These are phyloP conservation scores for Epizoanthus illoricatus DNA, from an alignment of 92 coral and sea anemone species.

Conservation along the genomic window DNA sequence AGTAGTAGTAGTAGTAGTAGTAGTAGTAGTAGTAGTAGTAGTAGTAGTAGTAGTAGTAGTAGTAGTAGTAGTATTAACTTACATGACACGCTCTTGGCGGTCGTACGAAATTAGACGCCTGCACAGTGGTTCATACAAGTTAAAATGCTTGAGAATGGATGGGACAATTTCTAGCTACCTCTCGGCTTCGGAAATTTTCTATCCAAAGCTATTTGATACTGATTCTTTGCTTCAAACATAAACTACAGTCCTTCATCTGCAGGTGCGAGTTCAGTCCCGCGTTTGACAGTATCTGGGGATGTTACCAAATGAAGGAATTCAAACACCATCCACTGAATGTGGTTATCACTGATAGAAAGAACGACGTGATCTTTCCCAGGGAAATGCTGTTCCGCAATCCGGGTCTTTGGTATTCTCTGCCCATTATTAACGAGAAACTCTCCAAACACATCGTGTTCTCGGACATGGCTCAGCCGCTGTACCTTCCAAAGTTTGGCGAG, in stretches of 20 bases:
- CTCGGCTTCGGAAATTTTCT: no score
- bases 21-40: no score
- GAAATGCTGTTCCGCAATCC: slow-evolving; percentile 42
- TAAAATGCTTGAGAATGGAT: no score
- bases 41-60: no score
- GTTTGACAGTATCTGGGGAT: slow-evolving; percentile 26
- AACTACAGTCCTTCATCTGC: not conserved
- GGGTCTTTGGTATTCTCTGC: slow-evolving; percentile 71
- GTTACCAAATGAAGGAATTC: slow-evolving; percentile 26
- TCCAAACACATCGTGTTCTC: slow-evolving; percentile 27
- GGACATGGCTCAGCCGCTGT: slow-evolving; percentile 6
- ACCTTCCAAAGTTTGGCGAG: slow-evolving; percentile 25
- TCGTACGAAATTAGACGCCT: no score
- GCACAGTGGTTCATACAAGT: no score
- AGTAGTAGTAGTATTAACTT: no score
- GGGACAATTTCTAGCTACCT: no score
- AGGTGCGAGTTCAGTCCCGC: slow-evolving; percentile 26
- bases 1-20: no score
- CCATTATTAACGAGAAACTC: slow-evolving; percentile 27
- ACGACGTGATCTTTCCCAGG: slow-evolving; percentile 63
- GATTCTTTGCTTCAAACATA: no score
- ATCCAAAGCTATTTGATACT: no score
- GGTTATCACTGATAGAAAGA: slow-evolving; percentile 50
- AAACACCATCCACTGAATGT: slow-evolving; percentile 48
- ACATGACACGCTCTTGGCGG: no score